phyloP scores from a whole-genome alignment of 2,888 invertebrate genomes.

The Athalia circularis region DNA sequence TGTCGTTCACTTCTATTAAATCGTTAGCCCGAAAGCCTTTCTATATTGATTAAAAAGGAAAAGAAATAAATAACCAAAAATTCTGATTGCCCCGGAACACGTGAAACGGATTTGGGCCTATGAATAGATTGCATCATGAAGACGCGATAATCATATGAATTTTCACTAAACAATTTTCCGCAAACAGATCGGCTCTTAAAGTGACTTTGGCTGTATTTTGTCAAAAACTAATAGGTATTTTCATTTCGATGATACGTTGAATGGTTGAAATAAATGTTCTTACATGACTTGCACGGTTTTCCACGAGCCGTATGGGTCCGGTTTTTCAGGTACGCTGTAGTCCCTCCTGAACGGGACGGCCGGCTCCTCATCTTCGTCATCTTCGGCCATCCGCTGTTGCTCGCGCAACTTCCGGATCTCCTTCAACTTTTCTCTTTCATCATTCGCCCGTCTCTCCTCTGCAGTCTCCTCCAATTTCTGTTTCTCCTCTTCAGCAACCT shows the following conservation, averaged over 20 bases:
- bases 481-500: slow-evolving; percentile 75
- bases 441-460: slow-evolving; percentile 68
- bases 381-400: slow-evolving; percentile 64
- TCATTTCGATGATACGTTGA: not conserved
- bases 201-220: not conserved
- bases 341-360: slow-evolving; percentile 72
- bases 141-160: not conserved
- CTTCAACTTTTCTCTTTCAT: slow-evolving; percentile 65
- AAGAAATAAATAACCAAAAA: not conserved
- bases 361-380: slow-evolving; percentile 66
- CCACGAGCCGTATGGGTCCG: slow-evolving; percentile 87
- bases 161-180: too few species aligned
- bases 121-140: slow-evolving; percentile 11
- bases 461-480: slow-evolving; percentile 72
- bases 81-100: slow-evolving; percentile 4
- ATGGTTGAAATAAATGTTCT: slow-evolving; percentile 52
- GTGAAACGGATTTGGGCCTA: slow-evolving; percentile 10
- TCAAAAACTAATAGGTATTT: not conserved
- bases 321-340: slow-evolving; percentile 79
- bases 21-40: not conserved
- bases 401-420: slow-evolving; percentile 74
- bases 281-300: slow-evolving; percentile 80
- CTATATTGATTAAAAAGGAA: not conserved
- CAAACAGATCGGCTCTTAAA: not conserved
- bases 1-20: too few species aligned